Conservation (phyloP, 2,113 vertebrate genomes). For the Mobula birostris region DNA sequence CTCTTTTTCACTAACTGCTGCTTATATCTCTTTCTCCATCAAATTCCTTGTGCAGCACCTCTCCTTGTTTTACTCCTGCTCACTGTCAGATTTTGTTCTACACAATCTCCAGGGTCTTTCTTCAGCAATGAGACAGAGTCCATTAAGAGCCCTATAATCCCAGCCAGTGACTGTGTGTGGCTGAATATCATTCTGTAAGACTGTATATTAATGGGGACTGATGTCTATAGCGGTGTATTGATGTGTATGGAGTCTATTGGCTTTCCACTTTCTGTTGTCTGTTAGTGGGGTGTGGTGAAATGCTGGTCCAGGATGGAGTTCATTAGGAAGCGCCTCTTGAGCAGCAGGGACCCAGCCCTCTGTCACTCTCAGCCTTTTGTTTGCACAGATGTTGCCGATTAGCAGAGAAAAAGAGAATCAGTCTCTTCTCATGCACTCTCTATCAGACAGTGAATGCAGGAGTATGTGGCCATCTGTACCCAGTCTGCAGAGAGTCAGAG, state of each 20-base stretch:
- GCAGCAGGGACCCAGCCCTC: slow-evolving; percentile 36
- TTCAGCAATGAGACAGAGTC: slow-evolving; percentile 34
- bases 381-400: slow-evolving; percentile 37
- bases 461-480: slow-evolving; percentile 36
- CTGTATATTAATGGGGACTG: slow-evolving; percentile 37
- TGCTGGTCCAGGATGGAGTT: slow-evolving; percentile 38
- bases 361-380: slow-evolving; percentile 37
- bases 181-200: slow-evolving; percentile 33
- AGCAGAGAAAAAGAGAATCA: slow-evolving; percentile 36
- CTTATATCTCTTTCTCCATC: background rate
- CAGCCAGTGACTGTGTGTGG: slow-evolving; percentile 36
- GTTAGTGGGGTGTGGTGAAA: slow-evolving; percentile 37
- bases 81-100: slow-evolving; percentile 9
- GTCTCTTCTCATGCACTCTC: slow-evolving; percentile 36
- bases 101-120: slow-evolving; percentile 7
- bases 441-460: slow-evolving; percentile 38
- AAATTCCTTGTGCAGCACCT: background rate
- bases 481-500: slow-evolving; percentile 34
- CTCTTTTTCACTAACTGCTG: slow-evolving; percentile 8
- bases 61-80: slow-evolving; percentile 1
- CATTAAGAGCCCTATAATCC: slow-evolving; percentile 36
- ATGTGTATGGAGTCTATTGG: slow-evolving; percentile 37
- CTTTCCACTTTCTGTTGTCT: slow-evolving; percentile 36
- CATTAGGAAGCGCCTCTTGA: slow-evolving; percentile 35
- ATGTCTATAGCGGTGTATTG: slow-evolving; percentile 38